Percentiles rank a stretch among this genome's conserved stretches.
Conservation (phyloP, 2,888 invertebrate species). For the Zeuzera pyrina region DNA sequence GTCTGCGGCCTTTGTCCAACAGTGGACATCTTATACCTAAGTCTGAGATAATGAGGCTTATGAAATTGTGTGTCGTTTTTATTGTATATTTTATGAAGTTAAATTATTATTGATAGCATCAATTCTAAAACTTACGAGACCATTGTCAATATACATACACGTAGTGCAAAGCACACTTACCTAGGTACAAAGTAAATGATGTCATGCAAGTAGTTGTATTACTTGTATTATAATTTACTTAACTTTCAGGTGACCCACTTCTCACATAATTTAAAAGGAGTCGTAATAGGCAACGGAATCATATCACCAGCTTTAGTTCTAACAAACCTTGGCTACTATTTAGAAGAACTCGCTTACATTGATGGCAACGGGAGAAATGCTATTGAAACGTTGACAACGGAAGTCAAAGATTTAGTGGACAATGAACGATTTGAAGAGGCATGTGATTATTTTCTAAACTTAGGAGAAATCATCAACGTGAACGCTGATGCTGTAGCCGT, state of each 20-base stretch:
- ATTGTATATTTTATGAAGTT: no score
- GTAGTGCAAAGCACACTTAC: no score
- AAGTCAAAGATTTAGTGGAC: constrained; percentile 63
- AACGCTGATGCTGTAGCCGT: constrained; percentile 79
- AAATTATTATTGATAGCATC: no score
- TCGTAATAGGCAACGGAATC: constrained; percentile 88
- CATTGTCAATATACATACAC: no score
- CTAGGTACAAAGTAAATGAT: no score
- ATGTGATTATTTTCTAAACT: constrained; percentile 73
- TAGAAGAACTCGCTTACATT: constrained; percentile 74
- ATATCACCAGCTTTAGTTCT: constrained; percentile 76
- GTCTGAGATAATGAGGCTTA: no score
- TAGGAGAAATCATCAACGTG: constrained; percentile 72
- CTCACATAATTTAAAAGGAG: constrained; percentile 78
- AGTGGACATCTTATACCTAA: no score
- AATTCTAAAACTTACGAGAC: no score
- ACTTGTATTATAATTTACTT: not conserved
- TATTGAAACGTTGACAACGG: constrained; percentile 69
- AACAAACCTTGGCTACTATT: constrained; percentile 52
- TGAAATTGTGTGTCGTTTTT: no score
- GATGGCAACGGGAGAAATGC: constrained; percentile 74
- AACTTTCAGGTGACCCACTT: constrained; percentile 67
- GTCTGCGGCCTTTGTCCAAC: no score
- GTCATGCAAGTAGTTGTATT: no score
- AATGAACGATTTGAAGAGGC: constrained; percentile 69